Conservation (phyloP, 2,888 invertebrate genomes). For the Parasteatoda lunata region DNA sequence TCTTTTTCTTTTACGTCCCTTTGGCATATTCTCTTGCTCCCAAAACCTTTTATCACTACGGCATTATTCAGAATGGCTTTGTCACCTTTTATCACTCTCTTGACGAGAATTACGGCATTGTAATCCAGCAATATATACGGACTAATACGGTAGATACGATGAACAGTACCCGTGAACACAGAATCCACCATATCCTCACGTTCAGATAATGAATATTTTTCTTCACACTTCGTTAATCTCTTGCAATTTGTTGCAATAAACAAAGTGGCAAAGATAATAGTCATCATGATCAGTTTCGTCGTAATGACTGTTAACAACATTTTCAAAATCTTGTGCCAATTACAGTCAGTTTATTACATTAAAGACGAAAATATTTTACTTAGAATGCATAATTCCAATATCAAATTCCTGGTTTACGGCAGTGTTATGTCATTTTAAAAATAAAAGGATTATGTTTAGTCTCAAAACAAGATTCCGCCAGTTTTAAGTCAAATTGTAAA, state of each 20-base stretch:
- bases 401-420: neutral
- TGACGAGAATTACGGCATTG: slow-evolving; percentile 73
- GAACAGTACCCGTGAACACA: slow-evolving; percentile 74
- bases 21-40: slow-evolving; percentile 73
- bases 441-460: neutral
- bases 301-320: no score
- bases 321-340: no score
- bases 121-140: slow-evolving; percentile 64
- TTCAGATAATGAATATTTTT: slow-evolving; percentile 28
- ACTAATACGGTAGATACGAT: slow-evolving; percentile 71
- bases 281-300: no score
- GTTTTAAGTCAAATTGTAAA: no score
- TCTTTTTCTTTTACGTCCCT: slow-evolving; percentile 72
- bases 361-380: neutral
- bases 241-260: neutral
- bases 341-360: no score
- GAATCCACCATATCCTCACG: slow-evolving; percentile 72
- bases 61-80: slow-evolving; percentile 60
- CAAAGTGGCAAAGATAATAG: neutral
- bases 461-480: no score
- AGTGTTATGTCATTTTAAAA: neutral
- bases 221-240: slow-evolving; percentile 12
- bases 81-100: slow-evolving; percentile 74
- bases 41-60: slow-evolving; percentile 73
- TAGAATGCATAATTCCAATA: neutral